These are phyloP conservation scores for Pterostichus madidus DNA, from an alignment of 2,888 invertebrate genomes.

Conservation along the genomic window DNA sequence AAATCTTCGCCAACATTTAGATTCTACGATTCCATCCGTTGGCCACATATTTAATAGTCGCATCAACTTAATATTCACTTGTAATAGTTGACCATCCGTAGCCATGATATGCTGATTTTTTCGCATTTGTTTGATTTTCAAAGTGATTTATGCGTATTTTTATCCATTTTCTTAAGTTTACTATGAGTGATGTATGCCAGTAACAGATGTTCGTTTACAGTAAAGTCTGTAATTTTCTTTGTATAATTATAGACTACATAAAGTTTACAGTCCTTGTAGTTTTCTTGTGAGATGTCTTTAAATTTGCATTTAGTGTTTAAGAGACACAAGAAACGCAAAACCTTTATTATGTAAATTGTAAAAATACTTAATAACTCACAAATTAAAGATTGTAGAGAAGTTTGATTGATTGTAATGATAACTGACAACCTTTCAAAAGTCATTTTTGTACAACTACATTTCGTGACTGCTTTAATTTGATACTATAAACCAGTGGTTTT, in stretches of 20 bases:
- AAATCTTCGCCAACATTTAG: slow-evolving; percentile 57
- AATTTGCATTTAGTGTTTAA: neutral
- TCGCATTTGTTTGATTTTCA: neutral
- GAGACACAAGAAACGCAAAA: neutral
- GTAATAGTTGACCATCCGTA: slow-evolving; percentile 16
- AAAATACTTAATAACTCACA: too few relatives aligned
- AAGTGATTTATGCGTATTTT: neutral
- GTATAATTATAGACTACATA: neutral
- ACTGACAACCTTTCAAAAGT: too few relatives aligned
- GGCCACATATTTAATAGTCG: slow-evolving; percentile 60
- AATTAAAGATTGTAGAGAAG: too few relatives aligned
- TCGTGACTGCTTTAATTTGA: too few relatives aligned
- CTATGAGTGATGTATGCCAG: neutral
- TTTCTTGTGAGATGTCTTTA: neutral
- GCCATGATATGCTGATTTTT: slow-evolving; percentile 19
- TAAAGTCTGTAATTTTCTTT: neutral
- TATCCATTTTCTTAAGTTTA: slow-evolving; percentile 3
- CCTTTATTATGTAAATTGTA: too few relatives aligned
- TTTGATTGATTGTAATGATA: too few relatives aligned
- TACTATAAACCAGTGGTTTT: too few relatives aligned
- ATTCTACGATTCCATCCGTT: slow-evolving; percentile 19
- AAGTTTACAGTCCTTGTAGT: too few relatives aligned
- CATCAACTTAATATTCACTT: slow-evolving; percentile 61
- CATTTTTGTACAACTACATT: too few relatives aligned
- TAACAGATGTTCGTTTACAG: neutral